Conservation (phyloP, 2,888 invertebrate species). For the Stenoptilia bipunctidactyla region DNA sequence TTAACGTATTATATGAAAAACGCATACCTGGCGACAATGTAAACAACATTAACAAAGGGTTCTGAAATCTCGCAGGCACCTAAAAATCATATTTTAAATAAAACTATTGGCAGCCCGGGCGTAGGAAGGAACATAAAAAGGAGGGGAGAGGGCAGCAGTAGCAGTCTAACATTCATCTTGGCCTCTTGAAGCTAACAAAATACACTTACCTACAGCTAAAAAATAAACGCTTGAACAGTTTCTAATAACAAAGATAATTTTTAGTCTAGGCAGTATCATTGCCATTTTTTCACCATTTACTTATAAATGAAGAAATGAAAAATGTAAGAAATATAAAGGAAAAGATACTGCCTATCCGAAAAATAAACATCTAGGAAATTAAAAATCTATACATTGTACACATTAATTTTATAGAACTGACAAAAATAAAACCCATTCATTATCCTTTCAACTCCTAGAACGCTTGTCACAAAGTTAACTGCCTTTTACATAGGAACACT, state of each 20-base stretch:
- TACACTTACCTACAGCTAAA: slow-evolving; percentile 67
- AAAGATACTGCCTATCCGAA: slow-evolving; percentile 64
- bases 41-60: slow-evolving; percentile 70
- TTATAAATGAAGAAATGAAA: background rate
- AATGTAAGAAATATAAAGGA: slow-evolving; percentile 22
- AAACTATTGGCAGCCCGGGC: slow-evolving; percentile 60
- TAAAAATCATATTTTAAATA: slow-evolving; percentile 60
- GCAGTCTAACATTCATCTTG: slow-evolving; percentile 70
- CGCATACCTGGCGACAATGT: slow-evolving; percentile 72
- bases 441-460: slow-evolving; percentile 35
- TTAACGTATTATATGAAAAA: slow-evolving; percentile 49
- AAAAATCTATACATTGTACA: slow-evolving; percentile 62
- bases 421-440: slow-evolving; percentile 36
- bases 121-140: slow-evolving; percentile 54
- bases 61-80: slow-evolving; percentile 66
- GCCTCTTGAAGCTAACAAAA: slow-evolving; percentile 70
- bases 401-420: slow-evolving; percentile 34
- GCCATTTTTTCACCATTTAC: slow-evolving; percentile 20
- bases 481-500: slow-evolving; percentile 27
- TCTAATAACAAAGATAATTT: too few species aligned
- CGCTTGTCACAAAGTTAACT: slow-evolving; percentile 57
- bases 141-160: slow-evolving; percentile 52
- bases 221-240: slow-evolving; percentile 22
- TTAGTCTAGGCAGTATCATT: slow-evolving; percentile 55
- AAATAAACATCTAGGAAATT: slow-evolving; percentile 55